Base-by-base conservation (phyloP, 2,888 invertebrate genomes). In the Pecten maximus region DNA sequence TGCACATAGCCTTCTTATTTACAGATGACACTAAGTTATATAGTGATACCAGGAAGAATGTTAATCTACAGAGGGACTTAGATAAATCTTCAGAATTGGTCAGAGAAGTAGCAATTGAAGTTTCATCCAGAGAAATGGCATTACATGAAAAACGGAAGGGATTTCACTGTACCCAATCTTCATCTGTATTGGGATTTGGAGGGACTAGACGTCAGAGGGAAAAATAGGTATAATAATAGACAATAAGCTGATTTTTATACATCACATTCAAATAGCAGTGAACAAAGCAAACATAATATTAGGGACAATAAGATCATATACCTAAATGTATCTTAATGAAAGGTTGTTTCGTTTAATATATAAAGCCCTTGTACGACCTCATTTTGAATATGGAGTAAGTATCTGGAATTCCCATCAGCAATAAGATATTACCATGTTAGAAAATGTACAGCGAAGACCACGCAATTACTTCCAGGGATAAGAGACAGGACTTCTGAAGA, bases 71-170 rank as follows among this genome's bases (percentile, higher is more conserved):
- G 48, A 40, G 40, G 6, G 88, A 90, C 35, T 10, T 90, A 12
- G 54, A 90, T 40, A n/a, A 60, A 39, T 40, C 40, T 90, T 2
- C 87, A 87, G 12, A 40, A 88, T 2, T 54, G 90, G 88, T 87
- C 54, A 0, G 40, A 44, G 1, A 54, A 15, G n/a, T 90, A 60
- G 90, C 40, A 88, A 1, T 40, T 90, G 0, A 50, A 54, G 12
- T 90, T 90, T n/a, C 90, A 90, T 35, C 90, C 88, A 23, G 40
- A 87, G n/a, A 88, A 90, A 54, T 90, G 87, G 8, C 19, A 87
- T 4, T 28, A 74, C 12, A n/a, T 28, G 60, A 28, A 12, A n/a
- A 74, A n/a, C 6, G 60, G 50, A 19, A 54, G 15, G 2, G 50
- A 54, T 19, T 54, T 16, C 3, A 54, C 16, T 19, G 50, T 23